Evolutionary conservation across 2,888 invertebrate species (phyloP), one percentile per base, ranked within the genome.

Genomic region (Ariolimax columbianus): DNA sequence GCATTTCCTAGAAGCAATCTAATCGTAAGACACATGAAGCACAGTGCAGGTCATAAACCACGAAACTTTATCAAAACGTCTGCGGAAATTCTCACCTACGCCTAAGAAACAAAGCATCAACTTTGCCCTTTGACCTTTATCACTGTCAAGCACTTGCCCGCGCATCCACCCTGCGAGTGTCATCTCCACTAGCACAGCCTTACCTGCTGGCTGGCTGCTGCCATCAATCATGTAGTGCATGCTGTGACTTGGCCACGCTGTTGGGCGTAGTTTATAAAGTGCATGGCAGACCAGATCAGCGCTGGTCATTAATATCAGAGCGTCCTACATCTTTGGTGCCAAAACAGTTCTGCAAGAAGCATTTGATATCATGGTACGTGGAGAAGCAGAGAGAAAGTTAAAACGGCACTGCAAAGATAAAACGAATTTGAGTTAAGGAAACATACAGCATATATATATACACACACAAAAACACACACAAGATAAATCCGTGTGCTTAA

Each of bases 121-220:
- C 78, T 40, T 63, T 66, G 68, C 79, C 66, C 79, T 30, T 68
- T 66, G 66, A 68, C 79, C 79, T 79, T 79, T 79, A 30, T 66
- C 14, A 33, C n/a, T 19, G 68, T 43, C 40, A 38, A 11, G 38
- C 23, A 26, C 40, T 38, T 23, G 38, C 63, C 78, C 78, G 14
- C 19, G 30, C 63, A 59, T 63, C 0, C 59, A 36, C 38, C 40
- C 30, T 36, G 59, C 36, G 40, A n/a, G 59, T 78, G 78, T 78
- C 63, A n/a, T 78, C 63, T n/a, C n/a, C n/a, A n/a, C 78, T 19
- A n/a, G 3, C 77, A 59, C 77, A 14, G 9, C 11, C 19, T 30
- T 51, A 33, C 75, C 30, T 51, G 23, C 4, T 26, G 77, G 33
- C 33, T 1, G 36, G 2, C 63, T 38, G 26, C 63, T 63, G 23